Percentiles rank a stretch among this genome's conserved stretches.
Conservation (phyloP, 2,888 invertebrate genomes). For the Odontothrips loti region DNA sequence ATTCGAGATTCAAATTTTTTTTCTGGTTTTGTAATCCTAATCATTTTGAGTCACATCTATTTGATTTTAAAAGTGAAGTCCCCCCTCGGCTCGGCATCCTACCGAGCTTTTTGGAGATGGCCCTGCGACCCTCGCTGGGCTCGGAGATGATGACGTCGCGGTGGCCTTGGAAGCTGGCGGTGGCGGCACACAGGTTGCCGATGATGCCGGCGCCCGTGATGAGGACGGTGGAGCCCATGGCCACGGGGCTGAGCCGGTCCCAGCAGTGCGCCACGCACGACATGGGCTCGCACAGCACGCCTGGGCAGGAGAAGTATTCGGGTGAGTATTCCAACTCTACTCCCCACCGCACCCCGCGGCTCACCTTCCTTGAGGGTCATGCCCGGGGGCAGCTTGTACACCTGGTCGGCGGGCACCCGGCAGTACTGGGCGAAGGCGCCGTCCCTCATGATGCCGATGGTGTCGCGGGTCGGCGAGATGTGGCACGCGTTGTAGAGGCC, state of each 20-base stretch:
- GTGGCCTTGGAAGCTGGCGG: conserved; percentile 64
- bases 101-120: conserved; percentile 50
- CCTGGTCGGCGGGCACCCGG: conserved; percentile 18
- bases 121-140: conserved; percentile 51
- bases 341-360: not conserved
- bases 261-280: conserved; percentile 68
- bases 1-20: too few species aligned
- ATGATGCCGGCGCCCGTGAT: conserved; percentile 69
- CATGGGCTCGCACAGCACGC: conserved; percentile 63
- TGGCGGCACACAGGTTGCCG: conserved; percentile 61
- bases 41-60: too few species aligned
- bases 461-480: not conserved
- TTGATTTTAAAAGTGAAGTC: too few species aligned
- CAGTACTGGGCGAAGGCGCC: conserved; percentile 16
- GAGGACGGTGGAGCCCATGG: conserved; percentile 59
- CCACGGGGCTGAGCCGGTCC: conserved; percentile 58
- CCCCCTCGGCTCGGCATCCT: too few species aligned
- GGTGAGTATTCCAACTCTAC: too few species aligned
- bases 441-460: conserved; percentile 7
- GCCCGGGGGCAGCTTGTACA: conserved; percentile 11
- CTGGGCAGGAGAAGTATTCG: conserved; percentile 44
- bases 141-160: conserved; percentile 65
- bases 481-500: not conserved
- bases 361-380: not conserved
- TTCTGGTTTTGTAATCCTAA: too few species aligned